Evolutionary conservation across 2,888 invertebrate species (phyloP).

Genomic region (Phragmatobia fuliginosa): DNA sequence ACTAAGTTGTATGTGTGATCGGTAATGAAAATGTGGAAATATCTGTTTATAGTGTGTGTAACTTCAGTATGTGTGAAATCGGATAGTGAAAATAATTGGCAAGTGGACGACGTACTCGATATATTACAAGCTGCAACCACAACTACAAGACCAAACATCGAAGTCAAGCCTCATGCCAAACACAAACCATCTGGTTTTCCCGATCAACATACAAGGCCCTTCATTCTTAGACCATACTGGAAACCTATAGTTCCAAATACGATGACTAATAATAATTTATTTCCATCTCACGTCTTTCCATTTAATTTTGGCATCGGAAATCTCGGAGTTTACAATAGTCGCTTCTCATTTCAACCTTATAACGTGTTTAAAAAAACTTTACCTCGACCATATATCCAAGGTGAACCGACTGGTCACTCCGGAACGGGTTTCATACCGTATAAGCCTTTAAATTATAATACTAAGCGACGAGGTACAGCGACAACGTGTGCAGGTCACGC

Average conservation of each 20-base stretch:
- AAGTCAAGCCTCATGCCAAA: neutral
- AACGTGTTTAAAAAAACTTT: slow-evolving; percentile 23
- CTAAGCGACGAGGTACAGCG: slow-evolving; percentile 24
- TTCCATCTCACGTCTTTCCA: slow-evolving; percentile 16
- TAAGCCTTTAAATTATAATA: slow-evolving; percentile 29
- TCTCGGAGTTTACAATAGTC: slow-evolving; percentile 4
- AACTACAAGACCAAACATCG: neutral
- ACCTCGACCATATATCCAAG: slow-evolving; percentile 40
- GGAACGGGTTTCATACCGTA: slow-evolving; percentile 37
- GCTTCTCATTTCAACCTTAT: slow-evolving; percentile 23
- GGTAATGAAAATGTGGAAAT: slow-evolving; percentile 8
- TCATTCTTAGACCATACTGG: neutral
- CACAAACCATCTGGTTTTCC: slow-evolving; percentile 5
- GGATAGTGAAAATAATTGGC: slow-evolving; percentile 20
- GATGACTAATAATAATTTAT: slow-evolving; percentile 17
- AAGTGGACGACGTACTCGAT: slow-evolving; percentile 37
- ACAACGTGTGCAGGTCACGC: slow-evolving; percentile 24
- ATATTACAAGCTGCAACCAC: slow-evolving; percentile 23
- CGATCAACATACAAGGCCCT: neutral
- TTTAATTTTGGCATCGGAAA: slow-evolving; percentile 11
- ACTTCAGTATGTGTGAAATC: slow-evolving; percentile 8
- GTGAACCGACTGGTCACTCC: slow-evolving; percentile 31
- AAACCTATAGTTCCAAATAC: neutral
- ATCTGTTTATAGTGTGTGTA: slow-evolving; percentile 19
- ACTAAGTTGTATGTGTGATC: slow-evolving; percentile 8